These are phyloP conservation scores for Vultur gryphus DNA, from an alignment of 2,797 vertebrate species.

Conservation along the genomic window DNA sequence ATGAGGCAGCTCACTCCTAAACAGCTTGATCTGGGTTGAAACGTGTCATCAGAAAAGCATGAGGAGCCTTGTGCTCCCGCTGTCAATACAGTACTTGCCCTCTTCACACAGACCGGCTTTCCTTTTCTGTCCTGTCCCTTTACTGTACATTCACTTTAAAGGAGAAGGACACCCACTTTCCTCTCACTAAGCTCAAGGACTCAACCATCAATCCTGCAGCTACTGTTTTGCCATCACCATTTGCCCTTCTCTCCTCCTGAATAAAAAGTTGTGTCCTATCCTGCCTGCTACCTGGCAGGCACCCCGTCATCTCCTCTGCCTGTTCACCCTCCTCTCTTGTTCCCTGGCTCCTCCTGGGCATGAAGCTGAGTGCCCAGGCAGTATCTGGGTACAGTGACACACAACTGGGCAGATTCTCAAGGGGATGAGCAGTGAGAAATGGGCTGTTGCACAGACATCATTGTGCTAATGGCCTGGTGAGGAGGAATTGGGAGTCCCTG, in stretches of 20 bases:
- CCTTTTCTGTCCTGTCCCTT: slow-evolving; percentile 49
- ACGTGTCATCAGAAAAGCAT: slow-evolving; percentile 65
- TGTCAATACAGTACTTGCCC: slow-evolving; percentile 60
- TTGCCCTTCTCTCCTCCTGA: background rate
- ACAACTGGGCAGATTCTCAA: background rate
- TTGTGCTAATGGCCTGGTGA: background rate
- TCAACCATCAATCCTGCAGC: background rate
- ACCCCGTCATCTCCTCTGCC: background rate
- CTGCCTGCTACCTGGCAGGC: background rate
- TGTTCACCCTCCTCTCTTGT: background rate
- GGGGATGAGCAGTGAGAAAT: background rate
- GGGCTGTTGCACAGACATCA: background rate
- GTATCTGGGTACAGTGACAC: background rate
- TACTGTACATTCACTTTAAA: slow-evolving; percentile 53
- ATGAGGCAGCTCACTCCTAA: slow-evolving; percentile 65
- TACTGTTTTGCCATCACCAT: background rate
- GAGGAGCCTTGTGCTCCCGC: slow-evolving; percentile 35
- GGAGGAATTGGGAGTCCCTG: background rate
- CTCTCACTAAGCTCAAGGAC: background rate
- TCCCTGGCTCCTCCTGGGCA: background rate
- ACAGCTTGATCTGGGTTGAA: slow-evolving; percentile 55
- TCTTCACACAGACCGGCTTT: background rate
- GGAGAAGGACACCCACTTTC: background rate
- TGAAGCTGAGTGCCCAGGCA: background rate
- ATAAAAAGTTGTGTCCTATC: background rate